Evolutionary conservation across 2,797 vertebrate species (phyloP), one percentile per base, ranked within the genome.

Genomic region (Notamacropus eugenii): DNA sequence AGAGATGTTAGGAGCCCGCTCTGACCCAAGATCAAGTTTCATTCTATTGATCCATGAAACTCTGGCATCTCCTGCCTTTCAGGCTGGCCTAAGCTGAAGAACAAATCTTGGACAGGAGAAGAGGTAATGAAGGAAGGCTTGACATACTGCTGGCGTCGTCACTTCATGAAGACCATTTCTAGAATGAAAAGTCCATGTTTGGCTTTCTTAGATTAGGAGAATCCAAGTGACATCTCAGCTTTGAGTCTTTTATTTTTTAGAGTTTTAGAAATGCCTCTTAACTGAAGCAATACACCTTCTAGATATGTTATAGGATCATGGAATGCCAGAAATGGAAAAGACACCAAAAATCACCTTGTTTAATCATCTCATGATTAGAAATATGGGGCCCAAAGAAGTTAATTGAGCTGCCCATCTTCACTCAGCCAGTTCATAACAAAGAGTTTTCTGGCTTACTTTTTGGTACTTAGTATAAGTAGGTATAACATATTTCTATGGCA

Each of bases 11-110:
- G 94, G 97, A 96, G 98, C 97, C 97, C 96, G 96, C 98, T 97
- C 97, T 97, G 55, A 58, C 97, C 97, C 55, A 1, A 34, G 98
- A 98, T 99, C 98, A 94, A 96, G 97, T 98, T 98, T 97, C 98
- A 97, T 95, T 96, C 94, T 62, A 99, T 99, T 97, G 98, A 91
- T 98, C 98, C 97, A 97, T 95, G 93, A 96, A 98, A 98, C 95
- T 98, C 97, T 98, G 98, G 98, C 98, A 97, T 97, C 54, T 93
- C 97, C 98, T 96, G 96, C 97, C 96, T 96, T 82, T 93, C 52
- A 92, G 82, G 97, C 91, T 29, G 94, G 97, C 95, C 90, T 46
- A n/a, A 91, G 96, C 97, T 90, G 90, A 62, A 93, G 91, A 92
- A 59, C 90, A n/a, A 93, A 93, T 91, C 97, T 92, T 92, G 0